Evolutionary conservation across 2,797 vertebrate genomes (phyloP).

Genomic region (Alfaro cultratus): DNA sequence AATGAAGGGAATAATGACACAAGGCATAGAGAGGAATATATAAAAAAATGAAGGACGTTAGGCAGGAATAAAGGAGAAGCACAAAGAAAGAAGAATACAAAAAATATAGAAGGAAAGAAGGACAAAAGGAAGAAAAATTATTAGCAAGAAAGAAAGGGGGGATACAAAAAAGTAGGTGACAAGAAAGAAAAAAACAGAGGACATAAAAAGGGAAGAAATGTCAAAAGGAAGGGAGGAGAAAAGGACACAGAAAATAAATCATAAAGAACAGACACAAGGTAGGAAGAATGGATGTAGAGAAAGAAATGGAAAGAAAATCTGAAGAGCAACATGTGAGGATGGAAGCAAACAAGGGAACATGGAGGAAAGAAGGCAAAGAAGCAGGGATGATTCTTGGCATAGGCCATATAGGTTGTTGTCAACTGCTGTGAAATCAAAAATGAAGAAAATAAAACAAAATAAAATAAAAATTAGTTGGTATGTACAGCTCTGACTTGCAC

Average conservation of each 20-base stretch:
- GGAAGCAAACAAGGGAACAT: background rate
- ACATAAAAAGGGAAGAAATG: background rate
- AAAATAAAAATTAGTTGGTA: background rate
- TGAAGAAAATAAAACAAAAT: background rate
- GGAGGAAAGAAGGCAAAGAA: background rate
- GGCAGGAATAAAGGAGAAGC: background rate
- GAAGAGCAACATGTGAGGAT: background rate
- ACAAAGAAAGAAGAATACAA: background rate
- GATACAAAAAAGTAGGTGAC: background rate
- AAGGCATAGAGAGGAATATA: background rate
- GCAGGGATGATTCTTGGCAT: background rate
- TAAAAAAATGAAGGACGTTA: background rate
- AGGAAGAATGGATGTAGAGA: background rate
- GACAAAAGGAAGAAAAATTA: background rate
- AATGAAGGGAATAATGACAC: background rate
- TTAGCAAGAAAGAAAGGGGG: background rate
- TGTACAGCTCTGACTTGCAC: background rate
- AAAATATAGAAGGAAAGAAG: background rate
- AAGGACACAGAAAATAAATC: background rate
- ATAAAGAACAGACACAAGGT: background rate
- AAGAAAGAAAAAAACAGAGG: background rate
- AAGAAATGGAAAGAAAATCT: background rate
- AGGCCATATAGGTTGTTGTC: background rate
- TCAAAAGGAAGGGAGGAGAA: background rate
- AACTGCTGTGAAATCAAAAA: background rate